These are phyloP conservation scores for Melanerpes formicivorus DNA, from an alignment of 2,113 vertebrate genomes.

Conservation along the genomic window DNA sequence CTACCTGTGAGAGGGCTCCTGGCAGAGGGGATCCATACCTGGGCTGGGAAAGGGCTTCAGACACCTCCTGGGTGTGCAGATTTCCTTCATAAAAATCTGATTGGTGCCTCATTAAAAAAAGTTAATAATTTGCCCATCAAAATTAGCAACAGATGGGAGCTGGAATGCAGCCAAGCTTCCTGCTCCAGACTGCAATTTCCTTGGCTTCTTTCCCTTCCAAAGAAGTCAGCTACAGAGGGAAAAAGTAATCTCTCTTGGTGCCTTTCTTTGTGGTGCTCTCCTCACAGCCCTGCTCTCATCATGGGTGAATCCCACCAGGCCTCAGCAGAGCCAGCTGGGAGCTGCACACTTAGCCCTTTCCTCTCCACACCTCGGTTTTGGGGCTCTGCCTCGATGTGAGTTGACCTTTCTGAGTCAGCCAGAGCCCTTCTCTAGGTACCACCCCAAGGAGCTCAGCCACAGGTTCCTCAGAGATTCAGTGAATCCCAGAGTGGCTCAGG, in stretches of 20 bases:
- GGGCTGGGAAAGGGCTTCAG: neutral
- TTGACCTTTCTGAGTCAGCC: neutral
- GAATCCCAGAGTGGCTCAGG: too few relatives aligned
- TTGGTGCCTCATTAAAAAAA: constrained; percentile 56
- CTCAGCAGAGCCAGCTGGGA: neutral
- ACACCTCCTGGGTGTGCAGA: neutral
- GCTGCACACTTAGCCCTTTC: too few relatives aligned
- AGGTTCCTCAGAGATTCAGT: neutral
- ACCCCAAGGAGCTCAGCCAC: neutral
- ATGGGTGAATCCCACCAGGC: neutral
- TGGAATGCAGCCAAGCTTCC: constrained; percentile 40
- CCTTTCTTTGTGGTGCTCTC: neutral
- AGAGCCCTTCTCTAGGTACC: neutral
- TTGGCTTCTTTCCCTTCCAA: neutral
- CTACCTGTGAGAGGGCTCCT: neutral
- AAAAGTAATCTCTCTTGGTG: constrained; percentile 55
- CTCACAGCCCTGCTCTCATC: neutral
- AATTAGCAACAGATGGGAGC: constrained; percentile 55
- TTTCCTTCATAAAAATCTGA: constrained; percentile 45
- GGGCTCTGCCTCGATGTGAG: accelerated
- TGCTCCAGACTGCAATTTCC: constrained; percentile 23
- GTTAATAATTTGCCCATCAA: constrained; percentile 55
- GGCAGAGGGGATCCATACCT: neutral
- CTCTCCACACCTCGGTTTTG: accelerated
- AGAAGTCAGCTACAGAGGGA: constrained; percentile 18